Conservation (phyloP, 2,888 invertebrate species). For the Agrochola circellaris region DNA sequence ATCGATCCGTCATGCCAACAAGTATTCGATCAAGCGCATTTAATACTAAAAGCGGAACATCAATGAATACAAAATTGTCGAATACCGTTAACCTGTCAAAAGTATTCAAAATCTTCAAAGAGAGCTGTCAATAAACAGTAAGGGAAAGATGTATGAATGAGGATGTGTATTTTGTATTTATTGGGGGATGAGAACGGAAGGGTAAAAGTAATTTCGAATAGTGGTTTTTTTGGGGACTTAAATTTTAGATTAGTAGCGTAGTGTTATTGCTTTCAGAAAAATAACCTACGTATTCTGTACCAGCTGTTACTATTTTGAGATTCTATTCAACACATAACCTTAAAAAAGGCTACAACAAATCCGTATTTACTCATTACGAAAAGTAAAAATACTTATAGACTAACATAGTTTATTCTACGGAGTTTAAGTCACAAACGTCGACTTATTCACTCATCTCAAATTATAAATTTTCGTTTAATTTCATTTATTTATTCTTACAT, state of each 20-base stretch:
- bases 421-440: background rate
- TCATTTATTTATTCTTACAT: background rate
- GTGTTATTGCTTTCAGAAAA: background rate
- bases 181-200: constrained; percentile 40
- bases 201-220: constrained; percentile 55
- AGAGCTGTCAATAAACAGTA: constrained; percentile 63
- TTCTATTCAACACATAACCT: background rate
- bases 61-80: constrained; percentile 59
- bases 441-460: background rate
- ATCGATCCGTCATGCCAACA: constrained; percentile 68
- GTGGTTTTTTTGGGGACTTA: constrained; percentile 19
- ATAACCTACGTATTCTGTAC: background rate
- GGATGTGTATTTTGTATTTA: constrained; percentile 42
- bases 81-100: constrained; percentile 71
- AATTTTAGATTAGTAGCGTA: background rate
- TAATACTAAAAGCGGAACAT: constrained; percentile 66
- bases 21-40: constrained; percentile 71
- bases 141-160: constrained; percentile 55
- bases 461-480: background rate
- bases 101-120: constrained; percentile 53
- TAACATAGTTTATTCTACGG: background rate
- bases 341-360: background rate
- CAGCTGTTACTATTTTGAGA: background rate
- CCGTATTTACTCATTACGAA: background rate
- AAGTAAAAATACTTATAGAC: background rate